A percentile compares a stretch with the other conserved stretches of the same genome.
phyloP scores from a whole-genome alignment of 2,797 vertebrate species.

The Melanotaenia nigrans region DNA sequence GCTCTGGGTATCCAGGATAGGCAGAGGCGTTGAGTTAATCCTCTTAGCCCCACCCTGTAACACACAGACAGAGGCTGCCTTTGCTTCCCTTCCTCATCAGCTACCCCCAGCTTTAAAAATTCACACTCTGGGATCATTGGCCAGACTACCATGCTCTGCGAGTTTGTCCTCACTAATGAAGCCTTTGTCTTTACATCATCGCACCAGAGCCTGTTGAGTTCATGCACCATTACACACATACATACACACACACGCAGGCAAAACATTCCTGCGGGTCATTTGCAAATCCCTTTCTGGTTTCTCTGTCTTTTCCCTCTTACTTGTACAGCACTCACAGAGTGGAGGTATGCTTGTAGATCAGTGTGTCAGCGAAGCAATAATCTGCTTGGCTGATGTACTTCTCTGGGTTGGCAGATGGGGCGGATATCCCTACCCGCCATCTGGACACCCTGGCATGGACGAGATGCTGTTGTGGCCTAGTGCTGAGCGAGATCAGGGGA shows the following conservation, averaged over 20 bases:
- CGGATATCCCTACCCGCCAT: slow-evolving; percentile 81
- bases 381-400: slow-evolving; percentile 75
- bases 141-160: slow-evolving; percentile 28
- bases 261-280: slow-evolving; percentile 24
- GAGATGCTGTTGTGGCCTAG: slow-evolving; percentile 66
- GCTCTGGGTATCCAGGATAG: slow-evolving; percentile 77
- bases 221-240: not conserved
- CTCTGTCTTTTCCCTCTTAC: slow-evolving; percentile 19
- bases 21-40: slow-evolving; percentile 82
- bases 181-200: slow-evolving; percentile 18
- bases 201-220: slow-evolving; percentile 13
- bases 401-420: slow-evolving; percentile 83
- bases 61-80: slow-evolving; percentile 76
- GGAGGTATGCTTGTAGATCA: slow-evolving; percentile 77
- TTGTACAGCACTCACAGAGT: slow-evolving; percentile 25
- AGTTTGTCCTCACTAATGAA: slow-evolving; percentile 24
- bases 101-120: slow-evolving; percentile 57
- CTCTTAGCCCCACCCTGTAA: slow-evolving; percentile 83
- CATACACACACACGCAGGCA: not conserved
- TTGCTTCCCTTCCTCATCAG: slow-evolving; percentile 70
- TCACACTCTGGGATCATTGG: slow-evolving; percentile 54
- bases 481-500: slow-evolving; percentile 72
- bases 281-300: not conserved
- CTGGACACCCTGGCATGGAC: slow-evolving; percentile 79
- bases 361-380: slow-evolving; percentile 77